A percentile compares a stretch with the other conserved stretches of the same genome.
phyloP scores from a whole-genome alignment of 2,888 invertebrate species.

The Shargacucullia verbasci region DNA sequence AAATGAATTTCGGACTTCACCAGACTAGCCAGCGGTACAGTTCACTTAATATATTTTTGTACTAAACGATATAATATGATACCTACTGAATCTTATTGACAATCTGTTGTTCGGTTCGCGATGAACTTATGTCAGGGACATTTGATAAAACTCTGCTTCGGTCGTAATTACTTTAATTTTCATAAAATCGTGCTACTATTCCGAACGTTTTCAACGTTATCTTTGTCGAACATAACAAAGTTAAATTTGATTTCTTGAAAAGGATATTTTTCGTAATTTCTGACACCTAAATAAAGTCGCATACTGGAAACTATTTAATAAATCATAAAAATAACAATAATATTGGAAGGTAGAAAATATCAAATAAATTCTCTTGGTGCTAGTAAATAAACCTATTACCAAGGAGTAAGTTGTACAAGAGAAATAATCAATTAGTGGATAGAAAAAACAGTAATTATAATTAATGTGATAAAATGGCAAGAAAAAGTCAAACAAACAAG shows the following conservation, averaged over 20 bases:
- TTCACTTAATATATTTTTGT: constrained; percentile 35
- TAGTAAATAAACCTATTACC: too few species aligned
- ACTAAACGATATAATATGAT: constrained; percentile 57
- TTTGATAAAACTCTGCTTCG: constrained; percentile 74
- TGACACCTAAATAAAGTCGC: too few species aligned
- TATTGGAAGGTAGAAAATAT: too few species aligned
- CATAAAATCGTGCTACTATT: constrained; percentile 57
- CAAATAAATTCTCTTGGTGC: too few species aligned
- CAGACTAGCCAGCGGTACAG: constrained; percentile 7
- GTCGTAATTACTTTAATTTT: constrained; percentile 72
- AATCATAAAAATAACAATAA: too few species aligned
- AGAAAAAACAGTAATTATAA: constrained; percentile 25
- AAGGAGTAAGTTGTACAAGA: too few species aligned
- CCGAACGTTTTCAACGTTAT: constrained; percentile 30
- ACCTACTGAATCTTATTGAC: constrained; percentile 80
- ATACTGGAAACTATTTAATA: too few species aligned
- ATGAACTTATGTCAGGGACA: constrained; percentile 85
- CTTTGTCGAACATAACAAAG: constrained; percentile 13
- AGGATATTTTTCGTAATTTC: too few species aligned
- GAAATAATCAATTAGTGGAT: constrained; percentile 4
- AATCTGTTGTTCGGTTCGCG: constrained; percentile 77
- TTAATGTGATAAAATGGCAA: constrained; percentile 58
- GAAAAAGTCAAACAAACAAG: constrained; percentile 84
- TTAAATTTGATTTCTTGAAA: constrained; percentile 4
- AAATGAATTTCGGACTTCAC: too few species aligned